These are phyloP conservation scores for Noturus placidus DNA, from an alignment of 2,113 vertebrate species.

Conservation along the genomic window DNA sequence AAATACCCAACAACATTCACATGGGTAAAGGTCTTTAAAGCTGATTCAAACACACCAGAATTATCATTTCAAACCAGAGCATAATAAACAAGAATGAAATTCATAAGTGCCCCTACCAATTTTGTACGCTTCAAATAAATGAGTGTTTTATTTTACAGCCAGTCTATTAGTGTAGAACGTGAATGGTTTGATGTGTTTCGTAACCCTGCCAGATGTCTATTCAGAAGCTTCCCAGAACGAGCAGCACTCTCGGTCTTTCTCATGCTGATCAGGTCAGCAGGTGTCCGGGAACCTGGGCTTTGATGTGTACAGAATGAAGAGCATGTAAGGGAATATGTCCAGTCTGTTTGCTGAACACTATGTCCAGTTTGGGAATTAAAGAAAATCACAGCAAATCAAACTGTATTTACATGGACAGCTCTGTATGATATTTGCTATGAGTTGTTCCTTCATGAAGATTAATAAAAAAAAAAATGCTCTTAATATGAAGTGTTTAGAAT, in stretches of 20 bases:
- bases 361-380: too few relatives aligned
- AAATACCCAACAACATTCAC: neutral
- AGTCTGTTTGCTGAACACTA: too few relatives aligned
- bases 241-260: constrained; percentile 7
- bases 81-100: neutral
- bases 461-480: neutral
- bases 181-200: neutral
- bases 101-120: too few relatives aligned
- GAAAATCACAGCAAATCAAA: neutral
- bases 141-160: neutral
- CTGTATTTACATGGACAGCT: neutral
- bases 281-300: constrained; percentile 14
- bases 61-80: constrained; percentile 19
- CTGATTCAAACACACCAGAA: neutral
- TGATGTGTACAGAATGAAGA: constrained; percentile 23
- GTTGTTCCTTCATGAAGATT: neutral
- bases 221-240: neutral
- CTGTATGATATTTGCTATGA: neutral
- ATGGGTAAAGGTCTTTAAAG: neutral
- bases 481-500: neutral
- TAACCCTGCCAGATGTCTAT: neutral
- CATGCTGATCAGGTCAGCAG: constrained; percentile 33
- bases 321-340: neutral
- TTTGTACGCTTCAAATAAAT: neutral
- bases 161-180: neutral